These are phyloP conservation scores for Dimorphilus gyrociliatus DNA, from an alignment of 2,888 invertebrate genomes.

Conservation along the genomic window DNA sequence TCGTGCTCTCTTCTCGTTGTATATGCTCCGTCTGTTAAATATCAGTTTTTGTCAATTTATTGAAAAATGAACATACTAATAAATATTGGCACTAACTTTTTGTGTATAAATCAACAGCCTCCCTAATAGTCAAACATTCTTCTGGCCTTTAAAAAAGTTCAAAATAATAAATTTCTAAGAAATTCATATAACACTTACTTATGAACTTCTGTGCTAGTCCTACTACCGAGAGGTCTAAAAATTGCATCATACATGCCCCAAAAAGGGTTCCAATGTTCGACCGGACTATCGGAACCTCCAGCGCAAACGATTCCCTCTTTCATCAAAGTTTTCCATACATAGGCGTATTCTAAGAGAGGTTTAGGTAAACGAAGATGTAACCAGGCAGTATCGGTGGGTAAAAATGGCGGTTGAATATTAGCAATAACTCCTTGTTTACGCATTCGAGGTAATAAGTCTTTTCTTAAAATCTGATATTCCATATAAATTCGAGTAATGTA, in stretches of 20 bases:
- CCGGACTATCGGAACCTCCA: conserved; percentile 13
- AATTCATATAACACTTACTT: no score
- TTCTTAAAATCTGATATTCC: conserved; percentile 9
- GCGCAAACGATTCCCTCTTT: conserved; percentile 8
- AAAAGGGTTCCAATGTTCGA: conserved; percentile 9
- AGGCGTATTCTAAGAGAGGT: conserved; percentile 6
- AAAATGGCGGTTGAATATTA: conserved; percentile 13
- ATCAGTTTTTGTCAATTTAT: no score
- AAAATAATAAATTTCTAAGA: no score
- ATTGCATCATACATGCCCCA: conserved; percentile 12
- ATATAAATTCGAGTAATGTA: no score
- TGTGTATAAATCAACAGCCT: conserved; percentile 13
- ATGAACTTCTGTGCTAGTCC: conserved; percentile 1
- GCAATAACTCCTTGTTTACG: conserved; percentile 8
- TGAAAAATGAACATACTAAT: no score
- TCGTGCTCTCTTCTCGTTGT: conserved; percentile 8
- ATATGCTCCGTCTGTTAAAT: conserved; percentile 10
- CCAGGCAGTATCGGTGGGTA: conserved; percentile 9
- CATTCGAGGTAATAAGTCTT: conserved; percentile 10
- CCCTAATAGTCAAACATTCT: conserved; percentile 7
- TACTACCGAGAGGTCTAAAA: conserved; percentile 5
- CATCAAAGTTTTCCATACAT: conserved; percentile 11
- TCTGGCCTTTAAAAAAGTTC: conserved; percentile 10
- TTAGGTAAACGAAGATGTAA: conserved; percentile 7
- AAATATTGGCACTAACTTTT: no score